Percentiles rank a stretch among this genome's conserved stretches.
Evolutionary conservation across 2,113 vertebrate genomes (phyloP).

Genomic region (Psammodynastes pulverulentus): DNA sequence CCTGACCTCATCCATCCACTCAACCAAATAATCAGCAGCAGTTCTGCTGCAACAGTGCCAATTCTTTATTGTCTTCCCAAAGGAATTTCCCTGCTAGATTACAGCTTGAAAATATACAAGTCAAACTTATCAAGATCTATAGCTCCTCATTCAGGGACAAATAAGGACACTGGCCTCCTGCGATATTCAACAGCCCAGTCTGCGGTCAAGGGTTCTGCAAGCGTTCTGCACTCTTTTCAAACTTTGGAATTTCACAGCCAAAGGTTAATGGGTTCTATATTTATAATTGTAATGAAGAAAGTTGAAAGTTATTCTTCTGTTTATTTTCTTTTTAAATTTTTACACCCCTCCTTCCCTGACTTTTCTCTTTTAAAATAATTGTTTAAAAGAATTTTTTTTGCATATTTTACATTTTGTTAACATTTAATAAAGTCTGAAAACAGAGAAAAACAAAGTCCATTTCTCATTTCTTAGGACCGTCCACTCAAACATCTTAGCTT

Average conservation of each 20-base stretch:
- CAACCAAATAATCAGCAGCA: not conserved
- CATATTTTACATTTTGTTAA: no score
- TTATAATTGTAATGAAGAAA: no score
- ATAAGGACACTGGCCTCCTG: not conserved
- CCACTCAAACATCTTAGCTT: not conserved
- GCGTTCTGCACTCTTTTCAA: not conserved
- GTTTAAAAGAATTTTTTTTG: no score
- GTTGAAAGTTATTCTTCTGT: no score
- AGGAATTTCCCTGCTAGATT: not conserved
- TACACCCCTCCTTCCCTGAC: no score
- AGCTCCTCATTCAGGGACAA: not conserved
- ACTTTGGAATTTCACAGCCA: no score
- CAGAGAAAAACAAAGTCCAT: no score
- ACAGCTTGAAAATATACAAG: not conserved
- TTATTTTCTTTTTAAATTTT: no score
- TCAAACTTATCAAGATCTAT: not conserved
- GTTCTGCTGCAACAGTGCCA: not conserved
- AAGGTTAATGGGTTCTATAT: no score
- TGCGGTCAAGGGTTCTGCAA: not conserved
- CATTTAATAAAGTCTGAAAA: no score
- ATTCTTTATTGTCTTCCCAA: not conserved
- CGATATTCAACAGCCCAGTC: not conserved
- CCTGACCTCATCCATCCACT: not conserved
- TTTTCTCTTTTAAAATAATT: no score
- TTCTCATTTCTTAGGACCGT: not conserved